Percentiles rank a stretch among this genome's conserved stretches.
phyloP scores from a whole-genome alignment of 2,888 invertebrate species.

The Ganaspis brasiliensis region DNA sequence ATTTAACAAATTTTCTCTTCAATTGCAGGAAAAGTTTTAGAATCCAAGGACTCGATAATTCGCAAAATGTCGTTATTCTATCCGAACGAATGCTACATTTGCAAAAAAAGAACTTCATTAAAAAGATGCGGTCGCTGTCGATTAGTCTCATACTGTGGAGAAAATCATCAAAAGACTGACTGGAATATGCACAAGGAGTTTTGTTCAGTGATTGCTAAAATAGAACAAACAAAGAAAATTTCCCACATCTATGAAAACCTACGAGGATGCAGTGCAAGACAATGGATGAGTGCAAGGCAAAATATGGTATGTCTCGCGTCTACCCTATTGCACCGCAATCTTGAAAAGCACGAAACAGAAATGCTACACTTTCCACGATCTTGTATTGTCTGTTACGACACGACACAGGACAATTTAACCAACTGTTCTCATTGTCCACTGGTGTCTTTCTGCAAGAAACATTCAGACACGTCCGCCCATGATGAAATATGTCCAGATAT shows the following conservation, averaged over 20 bases:
- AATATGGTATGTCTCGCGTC: neutral
- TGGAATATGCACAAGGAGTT: conserved; percentile 72
- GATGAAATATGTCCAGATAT: neutral
- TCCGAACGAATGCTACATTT: conserved; percentile 74
- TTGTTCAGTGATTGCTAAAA: conserved; percentile 62
- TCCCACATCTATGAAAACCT: neutral
- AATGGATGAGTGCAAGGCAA: neutral
- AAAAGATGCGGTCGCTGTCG: conserved; percentile 72
- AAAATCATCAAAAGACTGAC: conserved; percentile 71
- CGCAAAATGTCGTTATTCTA: conserved; percentile 62
- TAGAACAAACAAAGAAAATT: neutral
- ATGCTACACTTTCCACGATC: neutral
- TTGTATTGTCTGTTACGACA: neutral
- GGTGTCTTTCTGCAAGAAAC: neutral
- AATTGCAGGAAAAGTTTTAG: too few species aligned
- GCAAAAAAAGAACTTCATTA: conserved; percentile 67
- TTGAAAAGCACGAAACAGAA: neutral
- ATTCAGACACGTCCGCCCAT: neutral
- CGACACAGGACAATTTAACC: neutral
- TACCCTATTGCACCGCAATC: neutral
- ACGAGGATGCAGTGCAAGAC: neutral
- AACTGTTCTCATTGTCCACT: neutral
- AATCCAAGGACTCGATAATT: too few species aligned
- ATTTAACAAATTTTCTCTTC: too few species aligned
- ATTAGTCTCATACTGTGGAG: conserved; percentile 73